Evolutionary conservation across 2,888 invertebrate species (phyloP).

Genomic region (Congeria kusceri): DNA sequence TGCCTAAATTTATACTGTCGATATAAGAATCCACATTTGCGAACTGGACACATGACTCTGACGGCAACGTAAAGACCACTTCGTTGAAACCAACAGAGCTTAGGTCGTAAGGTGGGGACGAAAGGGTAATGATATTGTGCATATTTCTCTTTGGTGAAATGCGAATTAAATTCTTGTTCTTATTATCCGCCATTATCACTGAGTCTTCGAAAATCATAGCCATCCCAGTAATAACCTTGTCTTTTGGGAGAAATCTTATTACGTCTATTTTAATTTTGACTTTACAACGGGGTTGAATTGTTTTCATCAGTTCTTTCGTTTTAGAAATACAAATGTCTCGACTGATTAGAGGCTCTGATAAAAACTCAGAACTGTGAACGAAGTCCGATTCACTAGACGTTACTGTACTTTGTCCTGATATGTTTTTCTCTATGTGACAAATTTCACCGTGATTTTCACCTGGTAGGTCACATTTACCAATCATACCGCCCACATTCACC

Average conservation of each 20-base stretch:
- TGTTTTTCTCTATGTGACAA: too few species aligned
- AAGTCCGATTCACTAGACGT: too few species aligned
- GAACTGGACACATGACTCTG: neutral
- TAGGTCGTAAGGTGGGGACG: slow-evolving; percentile 2
- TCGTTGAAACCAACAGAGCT: neutral
- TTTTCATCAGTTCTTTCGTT: too few species aligned
- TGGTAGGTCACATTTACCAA: too few species aligned
- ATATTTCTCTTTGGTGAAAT: neutral
- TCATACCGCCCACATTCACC: too few species aligned
- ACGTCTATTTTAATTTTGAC: neutral
- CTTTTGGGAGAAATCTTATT: slow-evolving; percentile 1
- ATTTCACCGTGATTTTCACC: too few species aligned
- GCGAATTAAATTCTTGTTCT: neutral
- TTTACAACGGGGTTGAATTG: neutral
- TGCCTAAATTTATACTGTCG: neutral
- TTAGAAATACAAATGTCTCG: too few species aligned
- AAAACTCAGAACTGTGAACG: too few species aligned
- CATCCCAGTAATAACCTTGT: neutral
- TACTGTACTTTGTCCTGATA: too few species aligned
- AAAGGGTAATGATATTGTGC: neutral
- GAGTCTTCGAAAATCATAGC: neutral
- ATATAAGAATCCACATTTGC: neutral
- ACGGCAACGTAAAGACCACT: neutral
- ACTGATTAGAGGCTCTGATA: too few species aligned
- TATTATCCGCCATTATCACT: neutral